These are phyloP conservation scores for Epinephelus lanceolatus DNA, from an alignment of 2,113 vertebrate species.

Conservation along the genomic window DNA sequence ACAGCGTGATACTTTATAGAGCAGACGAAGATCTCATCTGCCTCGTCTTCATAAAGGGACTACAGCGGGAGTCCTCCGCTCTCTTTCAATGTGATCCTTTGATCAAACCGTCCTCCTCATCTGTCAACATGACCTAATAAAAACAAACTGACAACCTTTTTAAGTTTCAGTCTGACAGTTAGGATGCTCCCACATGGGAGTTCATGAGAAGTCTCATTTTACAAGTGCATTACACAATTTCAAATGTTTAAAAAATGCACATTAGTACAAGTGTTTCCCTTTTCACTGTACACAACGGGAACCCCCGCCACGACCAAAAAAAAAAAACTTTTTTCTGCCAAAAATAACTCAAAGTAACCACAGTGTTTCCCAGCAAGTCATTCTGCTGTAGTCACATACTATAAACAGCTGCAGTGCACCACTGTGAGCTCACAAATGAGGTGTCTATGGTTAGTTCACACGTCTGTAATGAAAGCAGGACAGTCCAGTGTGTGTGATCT, in stretches of 20 bases:
- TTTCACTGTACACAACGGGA: too few relatives aligned
- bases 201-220: neutral
- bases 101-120: neutral
- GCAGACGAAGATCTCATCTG: neutral
- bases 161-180: neutral
- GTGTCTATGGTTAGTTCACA: too few relatives aligned
- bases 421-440: too few relatives aligned
- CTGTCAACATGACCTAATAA: neutral
- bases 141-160: neutral
- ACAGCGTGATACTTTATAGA: neutral
- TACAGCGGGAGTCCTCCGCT: neutral
- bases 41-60: neutral
- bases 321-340: too few relatives aligned
- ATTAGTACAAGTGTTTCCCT: too few relatives aligned
- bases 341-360: too few relatives aligned
- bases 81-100: neutral
- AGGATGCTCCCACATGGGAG: neutral
- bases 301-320: too few relatives aligned
- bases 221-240: neutral
- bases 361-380: too few relatives aligned
- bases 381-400: too few relatives aligned
- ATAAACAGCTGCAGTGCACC: too few relatives aligned
- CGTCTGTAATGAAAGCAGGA: too few relatives aligned
- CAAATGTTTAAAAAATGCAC: neutral
- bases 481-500: too few relatives aligned